Conservation (phyloP, 2,113 vertebrate genomes). For the human (Homo sapiens) region DNA sequence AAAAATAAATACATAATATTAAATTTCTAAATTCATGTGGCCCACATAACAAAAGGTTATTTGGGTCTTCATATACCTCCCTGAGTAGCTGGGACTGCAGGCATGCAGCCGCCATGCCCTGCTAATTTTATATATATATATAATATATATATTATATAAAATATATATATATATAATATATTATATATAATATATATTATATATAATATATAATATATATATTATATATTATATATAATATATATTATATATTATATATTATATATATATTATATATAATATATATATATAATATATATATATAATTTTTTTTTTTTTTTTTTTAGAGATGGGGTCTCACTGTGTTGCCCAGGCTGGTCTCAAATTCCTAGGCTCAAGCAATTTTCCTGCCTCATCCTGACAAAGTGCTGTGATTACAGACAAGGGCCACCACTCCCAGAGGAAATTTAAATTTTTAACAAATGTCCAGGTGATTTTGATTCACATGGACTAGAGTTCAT, state of each 20-base stretch:
- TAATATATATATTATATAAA: no score
- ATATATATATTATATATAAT: no score
- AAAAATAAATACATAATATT: not conserved
- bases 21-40: not conserved
- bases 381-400: no score
- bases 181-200: not conserved
- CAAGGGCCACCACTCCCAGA: no score
- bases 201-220: no score
- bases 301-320: not conserved
- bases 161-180: not conserved
- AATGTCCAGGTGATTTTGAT: not conserved
- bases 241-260: not conserved
- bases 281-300: no score
- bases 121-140: not conserved
- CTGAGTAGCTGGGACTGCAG: not conserved
- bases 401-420: no score
- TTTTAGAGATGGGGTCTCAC: not conserved
- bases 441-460: constrained; percentile 3
- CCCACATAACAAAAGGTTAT: not conserved
- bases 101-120: no score
- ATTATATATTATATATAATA: no score
- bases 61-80: not conserved
- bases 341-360: not conserved
- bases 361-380: not conserved
- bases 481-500: not conserved